A percentile compares a stretch with the other conserved stretches of the same genome.
Evolutionary conservation across 2,113 vertebrate species (phyloP).

Genomic region (Gulo gulo): DNA sequence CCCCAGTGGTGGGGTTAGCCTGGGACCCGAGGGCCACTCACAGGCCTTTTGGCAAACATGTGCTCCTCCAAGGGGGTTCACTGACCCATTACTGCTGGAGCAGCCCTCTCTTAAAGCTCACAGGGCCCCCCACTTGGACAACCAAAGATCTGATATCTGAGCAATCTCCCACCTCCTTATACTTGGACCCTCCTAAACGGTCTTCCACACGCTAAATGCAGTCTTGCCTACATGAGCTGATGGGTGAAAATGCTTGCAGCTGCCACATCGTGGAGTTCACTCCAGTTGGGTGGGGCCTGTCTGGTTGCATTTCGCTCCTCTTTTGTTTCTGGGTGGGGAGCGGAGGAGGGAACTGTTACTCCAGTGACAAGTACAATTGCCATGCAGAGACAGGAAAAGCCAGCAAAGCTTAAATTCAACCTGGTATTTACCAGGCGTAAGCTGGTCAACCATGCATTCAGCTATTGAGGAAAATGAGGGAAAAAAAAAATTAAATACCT

Average conservation of each 20-base stretch:
- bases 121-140: too few relatives aligned
- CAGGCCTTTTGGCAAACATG: background rate
- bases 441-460: background rate
- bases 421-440: background rate
- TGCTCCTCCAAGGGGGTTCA: background rate
- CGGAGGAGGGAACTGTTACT: background rate
- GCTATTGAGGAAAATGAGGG: background rate
- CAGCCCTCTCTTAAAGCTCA: background rate
- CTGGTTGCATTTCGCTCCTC: background rate
- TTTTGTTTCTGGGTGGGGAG: background rate
- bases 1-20: background rate
- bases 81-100: background rate
- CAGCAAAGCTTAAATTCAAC: background rate
- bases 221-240: background rate
- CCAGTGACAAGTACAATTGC: too few relatives aligned
- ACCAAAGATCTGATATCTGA: background rate
- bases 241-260: background rate
- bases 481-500: background rate
- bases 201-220: rapidly evolving
- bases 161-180: background rate
- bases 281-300: background rate
- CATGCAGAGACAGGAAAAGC: background rate
- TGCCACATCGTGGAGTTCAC: too few relatives aligned
- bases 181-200: background rate
- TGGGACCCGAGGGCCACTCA: background rate